These are phyloP conservation scores for Aratinga solstitialis DNA, from an alignment of 2,797 vertebrate genomes.

Conservation along the genomic window DNA sequence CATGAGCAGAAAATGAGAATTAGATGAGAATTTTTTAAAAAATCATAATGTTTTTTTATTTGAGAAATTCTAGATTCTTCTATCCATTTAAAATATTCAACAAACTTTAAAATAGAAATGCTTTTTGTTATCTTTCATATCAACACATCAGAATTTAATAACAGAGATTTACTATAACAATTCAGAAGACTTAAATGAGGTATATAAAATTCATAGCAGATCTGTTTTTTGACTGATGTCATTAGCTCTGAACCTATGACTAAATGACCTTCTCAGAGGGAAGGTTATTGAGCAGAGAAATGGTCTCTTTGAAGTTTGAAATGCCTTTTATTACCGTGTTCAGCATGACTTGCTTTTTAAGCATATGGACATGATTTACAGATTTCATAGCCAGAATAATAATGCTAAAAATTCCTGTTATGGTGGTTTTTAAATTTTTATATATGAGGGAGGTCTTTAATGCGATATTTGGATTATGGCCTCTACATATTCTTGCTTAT, in stretches of 20 bases:
- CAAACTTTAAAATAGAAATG: neutral
- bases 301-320: slow-evolving; percentile 39
- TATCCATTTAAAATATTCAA: neutral
- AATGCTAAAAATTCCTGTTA: neutral
- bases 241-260: slow-evolving; percentile 26
- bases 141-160: neutral
- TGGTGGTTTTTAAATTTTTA: neutral
- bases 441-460: neutral
- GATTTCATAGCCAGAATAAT: slow-evolving; percentile 5
- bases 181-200: neutral
- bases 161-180: neutral
- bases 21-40: neutral
- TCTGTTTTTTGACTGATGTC: neutral
- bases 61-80: neutral
- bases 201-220: slow-evolving; percentile 7
- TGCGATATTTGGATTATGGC: neutral
- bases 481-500: neutral
- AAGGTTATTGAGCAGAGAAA: slow-evolving; percentile 33
- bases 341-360: slow-evolving; percentile 20
- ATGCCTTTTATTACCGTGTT: slow-evolving; percentile 30
- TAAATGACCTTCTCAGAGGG: slow-evolving; percentile 21
- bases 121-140: neutral
- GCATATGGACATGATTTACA: slow-evolving; percentile 48
- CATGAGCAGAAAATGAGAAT: neutral
- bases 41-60: neutral